These are phyloP conservation scores for Ctenomys sociabilis DNA, from an alignment of 2,113 vertebrate species.

Conservation along the genomic window DNA sequence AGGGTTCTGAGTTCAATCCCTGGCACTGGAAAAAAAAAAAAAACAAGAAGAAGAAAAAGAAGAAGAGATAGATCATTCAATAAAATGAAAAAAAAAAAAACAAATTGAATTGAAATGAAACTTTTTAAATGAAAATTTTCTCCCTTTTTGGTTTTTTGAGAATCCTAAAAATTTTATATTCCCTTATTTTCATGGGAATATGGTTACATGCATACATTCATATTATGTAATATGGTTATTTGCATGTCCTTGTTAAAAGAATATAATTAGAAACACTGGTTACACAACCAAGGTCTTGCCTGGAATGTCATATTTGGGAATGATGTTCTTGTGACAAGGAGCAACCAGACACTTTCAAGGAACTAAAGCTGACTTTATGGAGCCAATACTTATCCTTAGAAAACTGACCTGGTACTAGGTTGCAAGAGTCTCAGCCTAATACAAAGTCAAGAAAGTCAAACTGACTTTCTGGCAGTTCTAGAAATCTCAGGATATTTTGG, in stretches of 20 bases:
- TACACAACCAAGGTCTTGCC: constrained; percentile 42
- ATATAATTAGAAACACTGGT: constrained; percentile 61
- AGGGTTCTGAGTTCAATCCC: too few relatives aligned
- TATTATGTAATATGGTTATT: constrained; percentile 49
- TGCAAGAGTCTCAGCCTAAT: neutral
- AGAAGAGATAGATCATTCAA: neutral
- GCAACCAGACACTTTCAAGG: neutral
- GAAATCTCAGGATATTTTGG: neutral
- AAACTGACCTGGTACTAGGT: neutral
- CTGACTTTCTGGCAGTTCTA: neutral
- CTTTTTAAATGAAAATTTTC: constrained; percentile 12
- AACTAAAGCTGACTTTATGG: neutral
- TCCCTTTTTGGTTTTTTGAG: neutral
- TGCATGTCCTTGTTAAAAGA: constrained; percentile 62
- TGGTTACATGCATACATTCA: neutral
- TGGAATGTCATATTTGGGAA: constrained; percentile 41
- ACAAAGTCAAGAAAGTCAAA: neutral
- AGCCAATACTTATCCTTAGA: neutral
- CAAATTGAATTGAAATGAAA: neutral
- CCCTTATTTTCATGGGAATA: constrained; percentile 44
- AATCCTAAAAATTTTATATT: constrained; percentile 36
- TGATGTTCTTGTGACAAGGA: constrained; percentile 6
- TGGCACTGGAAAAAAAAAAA: too few relatives aligned
- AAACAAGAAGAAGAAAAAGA: too few relatives aligned
- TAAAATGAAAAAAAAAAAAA: neutral